phyloP scores from a whole-genome alignment of 2,797 vertebrate species.

The Diceros bicornis region DNA sequence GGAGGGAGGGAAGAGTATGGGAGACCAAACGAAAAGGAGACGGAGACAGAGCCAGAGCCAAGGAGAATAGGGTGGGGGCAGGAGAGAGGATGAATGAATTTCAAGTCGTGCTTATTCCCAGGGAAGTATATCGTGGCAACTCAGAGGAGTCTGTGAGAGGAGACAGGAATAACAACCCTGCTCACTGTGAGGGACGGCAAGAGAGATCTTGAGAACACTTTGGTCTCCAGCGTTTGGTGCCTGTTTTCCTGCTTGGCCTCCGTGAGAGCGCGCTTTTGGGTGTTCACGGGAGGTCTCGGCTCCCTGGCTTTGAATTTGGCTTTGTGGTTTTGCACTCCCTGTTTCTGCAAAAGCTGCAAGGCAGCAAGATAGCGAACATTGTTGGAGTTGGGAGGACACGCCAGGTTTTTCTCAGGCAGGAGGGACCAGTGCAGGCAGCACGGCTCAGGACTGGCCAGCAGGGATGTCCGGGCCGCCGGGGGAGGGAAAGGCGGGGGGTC shows the following conservation, averaged over 20 bases:
- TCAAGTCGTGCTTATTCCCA: constrained; percentile 19
- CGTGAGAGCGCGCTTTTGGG: constrained; percentile 30
- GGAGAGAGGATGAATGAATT: neutral
- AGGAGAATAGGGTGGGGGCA: neutral
- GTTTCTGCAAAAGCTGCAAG: constrained; percentile 75
- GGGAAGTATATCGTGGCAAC: constrained; percentile 48
- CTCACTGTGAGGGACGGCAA: constrained; percentile 86
- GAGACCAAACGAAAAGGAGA: too few relatives aligned
- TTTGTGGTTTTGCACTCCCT: constrained; percentile 57
- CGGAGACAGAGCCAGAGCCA: neutral
- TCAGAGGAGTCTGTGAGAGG: constrained; percentile 83
- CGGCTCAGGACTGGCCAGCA: neutral
- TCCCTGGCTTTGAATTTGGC: constrained; percentile 82
- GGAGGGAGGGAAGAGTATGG: too few relatives aligned
- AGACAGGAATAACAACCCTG: constrained; percentile 83
- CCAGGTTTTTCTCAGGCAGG: constrained; percentile 74
- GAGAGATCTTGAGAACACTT: constrained; percentile 68
- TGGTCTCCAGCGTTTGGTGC: neutral
- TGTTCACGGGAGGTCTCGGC: neutral
- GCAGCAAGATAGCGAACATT: neutral
- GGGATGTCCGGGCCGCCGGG: neutral
- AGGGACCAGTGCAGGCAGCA: constrained; percentile 81
- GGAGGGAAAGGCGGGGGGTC: constrained; percentile 40
- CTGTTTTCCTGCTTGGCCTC: constrained; percentile 73
- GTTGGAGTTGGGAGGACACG: neutral